Conservation (phyloP, 1,140 invertebrate species). For the Theocolax elegans region DNA sequence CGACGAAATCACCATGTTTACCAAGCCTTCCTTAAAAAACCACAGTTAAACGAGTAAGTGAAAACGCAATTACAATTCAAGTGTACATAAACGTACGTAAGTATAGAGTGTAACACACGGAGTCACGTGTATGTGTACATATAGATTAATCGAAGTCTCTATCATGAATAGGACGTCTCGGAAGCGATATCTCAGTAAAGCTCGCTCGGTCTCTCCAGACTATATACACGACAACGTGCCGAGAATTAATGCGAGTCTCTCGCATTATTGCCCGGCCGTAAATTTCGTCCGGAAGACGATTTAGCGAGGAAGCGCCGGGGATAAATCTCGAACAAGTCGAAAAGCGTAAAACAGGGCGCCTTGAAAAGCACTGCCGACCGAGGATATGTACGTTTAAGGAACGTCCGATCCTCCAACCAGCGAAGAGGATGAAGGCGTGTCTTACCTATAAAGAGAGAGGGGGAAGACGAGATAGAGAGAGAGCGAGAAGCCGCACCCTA, state of each 20-base stretch:
- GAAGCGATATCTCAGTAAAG: no score
- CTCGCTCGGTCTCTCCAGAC: no score
- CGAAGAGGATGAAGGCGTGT: constrained; percentile 53
- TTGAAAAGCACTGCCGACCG: constrained; percentile 13
- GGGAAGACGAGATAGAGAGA: background rate
- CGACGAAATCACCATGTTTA: no score
- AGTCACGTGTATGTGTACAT: no score
- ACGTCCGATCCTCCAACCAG: constrained; percentile 49
- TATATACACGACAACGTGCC: constrained; percentile 45
- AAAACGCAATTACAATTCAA: no score
- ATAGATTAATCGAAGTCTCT: no score
- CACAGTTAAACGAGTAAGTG: no score
- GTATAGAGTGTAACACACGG: no score
- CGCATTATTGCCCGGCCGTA: constrained; percentile 58
- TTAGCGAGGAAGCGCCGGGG: constrained; percentile 65
- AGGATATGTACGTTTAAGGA: constrained; percentile 44
- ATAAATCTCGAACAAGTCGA: constrained; percentile 68
- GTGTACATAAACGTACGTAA: no score
- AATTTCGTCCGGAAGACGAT: constrained; percentile 67
- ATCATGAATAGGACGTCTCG: no score
- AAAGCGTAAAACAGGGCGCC: constrained; percentile 66
- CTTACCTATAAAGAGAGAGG: constrained; percentile 16
- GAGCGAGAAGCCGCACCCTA: constrained; percentile 10
- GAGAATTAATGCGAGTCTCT: constrained; percentile 51
- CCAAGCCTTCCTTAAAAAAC: no score